Conservation (phyloP, 2,113 vertebrate species). For the Grallaria varia region DNA sequence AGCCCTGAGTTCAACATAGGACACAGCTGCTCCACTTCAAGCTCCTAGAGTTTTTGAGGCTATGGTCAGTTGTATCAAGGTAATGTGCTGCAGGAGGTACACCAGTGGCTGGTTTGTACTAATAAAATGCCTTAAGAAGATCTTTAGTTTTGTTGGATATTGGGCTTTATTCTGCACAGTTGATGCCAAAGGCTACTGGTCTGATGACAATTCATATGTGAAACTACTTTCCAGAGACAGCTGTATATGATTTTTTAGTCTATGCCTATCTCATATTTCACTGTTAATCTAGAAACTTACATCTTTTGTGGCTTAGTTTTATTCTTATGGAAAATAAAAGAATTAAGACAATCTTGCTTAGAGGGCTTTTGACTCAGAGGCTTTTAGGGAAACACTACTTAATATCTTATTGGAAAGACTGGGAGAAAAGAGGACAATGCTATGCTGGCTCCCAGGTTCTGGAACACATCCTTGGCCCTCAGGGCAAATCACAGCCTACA, state of each 20-base stretch:
- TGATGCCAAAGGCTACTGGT: not conserved
- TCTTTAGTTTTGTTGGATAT: not conserved
- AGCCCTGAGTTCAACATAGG: not conserved
- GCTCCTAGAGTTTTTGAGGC: not conserved
- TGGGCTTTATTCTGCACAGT: not conserved
- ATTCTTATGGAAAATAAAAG: not conserved
- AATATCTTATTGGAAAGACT: not conserved
- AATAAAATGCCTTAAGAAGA: not conserved
- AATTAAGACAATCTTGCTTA: not conserved
- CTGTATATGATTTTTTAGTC: not conserved
- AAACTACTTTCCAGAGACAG: not conserved
- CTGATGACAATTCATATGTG: not conserved
- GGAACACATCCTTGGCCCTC: not conserved
- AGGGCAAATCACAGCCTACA: not conserved
- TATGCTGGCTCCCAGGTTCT: not conserved
- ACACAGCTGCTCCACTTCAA: not conserved
- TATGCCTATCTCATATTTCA: not conserved
- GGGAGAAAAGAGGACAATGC: not conserved
- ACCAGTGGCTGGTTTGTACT: not conserved
- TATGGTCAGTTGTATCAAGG: not conserved
- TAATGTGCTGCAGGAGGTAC: not conserved
- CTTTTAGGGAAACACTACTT: not conserved
- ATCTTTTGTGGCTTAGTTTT: not conserved
- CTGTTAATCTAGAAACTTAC: not conserved
- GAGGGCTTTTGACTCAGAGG: not conserved